phyloP scores from a whole-genome alignment of 2,113 vertebrate genomes.

The Lanius ludovicianus region DNA sequence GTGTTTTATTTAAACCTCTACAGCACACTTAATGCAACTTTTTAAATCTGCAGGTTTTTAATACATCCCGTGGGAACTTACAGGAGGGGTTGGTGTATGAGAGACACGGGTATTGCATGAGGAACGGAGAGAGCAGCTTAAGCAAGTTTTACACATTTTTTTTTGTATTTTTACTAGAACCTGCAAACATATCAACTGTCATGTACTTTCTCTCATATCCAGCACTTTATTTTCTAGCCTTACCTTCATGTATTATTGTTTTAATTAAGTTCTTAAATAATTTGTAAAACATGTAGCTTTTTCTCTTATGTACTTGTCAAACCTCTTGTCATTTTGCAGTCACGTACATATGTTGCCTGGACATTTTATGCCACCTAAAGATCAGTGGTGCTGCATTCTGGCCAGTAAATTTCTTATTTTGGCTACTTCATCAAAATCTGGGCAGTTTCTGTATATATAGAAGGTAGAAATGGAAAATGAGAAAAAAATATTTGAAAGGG shows the following conservation, averaged over 20 bases:
- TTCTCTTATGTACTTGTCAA: conserved; percentile 82
- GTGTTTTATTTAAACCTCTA: conserved; percentile 78
- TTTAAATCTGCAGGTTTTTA: conserved; percentile 84
- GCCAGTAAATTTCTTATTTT: conserved; percentile 98
- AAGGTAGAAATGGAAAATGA: conserved; percentile 89
- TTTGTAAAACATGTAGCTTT: conserved; percentile 74
- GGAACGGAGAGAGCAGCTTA: conserved; percentile 57
- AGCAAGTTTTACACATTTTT: conserved; percentile 43
- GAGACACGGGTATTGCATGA: conserved; percentile 71
- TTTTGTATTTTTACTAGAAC: conserved; percentile 69
- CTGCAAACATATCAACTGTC: conserved; percentile 67
- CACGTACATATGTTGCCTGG: conserved; percentile 92
- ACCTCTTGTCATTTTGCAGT: conserved; percentile 83
- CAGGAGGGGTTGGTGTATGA: conserved; percentile 65
- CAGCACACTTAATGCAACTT: conserved; percentile 84
- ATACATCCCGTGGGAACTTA: conserved; percentile 72
- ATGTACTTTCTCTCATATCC: conserved; percentile 75
- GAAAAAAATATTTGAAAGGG: conserved; percentile 94
- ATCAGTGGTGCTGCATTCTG: conserved; percentile 93
- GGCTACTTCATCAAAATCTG: conserved; percentile 85
- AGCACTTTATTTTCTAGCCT: conserved; percentile 85
- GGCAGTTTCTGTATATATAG: conserved; percentile 97
- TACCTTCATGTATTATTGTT: conserved; percentile 78
- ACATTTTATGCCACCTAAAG: conserved; percentile 89
- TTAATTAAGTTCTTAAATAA: conserved; percentile 68